Evolutionary conservation across 37 sponge, comb jelly and placozoan genomes (phyloP), one percentile per base, ranked within the genome.

Genomic region (Chondrilla cf. caribensis): DNA sequence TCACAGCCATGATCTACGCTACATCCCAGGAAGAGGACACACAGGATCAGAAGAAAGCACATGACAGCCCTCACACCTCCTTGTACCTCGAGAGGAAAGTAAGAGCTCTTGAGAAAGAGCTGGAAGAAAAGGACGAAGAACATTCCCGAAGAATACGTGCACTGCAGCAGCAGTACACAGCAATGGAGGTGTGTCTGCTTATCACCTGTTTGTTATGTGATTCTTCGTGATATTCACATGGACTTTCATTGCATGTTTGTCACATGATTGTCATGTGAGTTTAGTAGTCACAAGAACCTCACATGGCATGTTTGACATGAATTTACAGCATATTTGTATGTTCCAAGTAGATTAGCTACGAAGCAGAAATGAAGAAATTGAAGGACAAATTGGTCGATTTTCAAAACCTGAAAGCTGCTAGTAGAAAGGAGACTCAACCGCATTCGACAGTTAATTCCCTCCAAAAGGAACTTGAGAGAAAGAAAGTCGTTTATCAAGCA

Each of bases 1-100:
- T 93, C 19, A 76, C 93, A 25, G 93, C 93, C 11, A 79, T 93
- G 38, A 89, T 93, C 47, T 60, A 83, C 29, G 82, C 93, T 42
- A 72, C 58, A 31, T 70, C 59, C 25, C 37, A 38, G 17, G 82
- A 41, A 26, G 64, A 25, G 18, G 82, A 58, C 26, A 72, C 1
- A 22, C 47, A 66, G 3, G 84, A 32, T 3, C 26, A 29, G 70
- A 41, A 22, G 28, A 42, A 40, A 38, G 32, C 21, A 14, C n/a
- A 31, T 21, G 47, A 26, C 14, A 35, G 83, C 14, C 54, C 81
- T n/a, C 31, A 37, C 19, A 68, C 87, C 22, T 25, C 58, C 31
- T 21, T 26, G 22, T 78, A 86, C 38, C 79, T 89, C 33, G 90
- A 89, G 76, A 38, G 38, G 37, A 39, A 47, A 25, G 82, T 93